Evolutionary conservation across 1,140 invertebrate genomes (phyloP), one percentile per base, ranked within the genome.

Genomic region (Apolygus lucorum): DNA sequence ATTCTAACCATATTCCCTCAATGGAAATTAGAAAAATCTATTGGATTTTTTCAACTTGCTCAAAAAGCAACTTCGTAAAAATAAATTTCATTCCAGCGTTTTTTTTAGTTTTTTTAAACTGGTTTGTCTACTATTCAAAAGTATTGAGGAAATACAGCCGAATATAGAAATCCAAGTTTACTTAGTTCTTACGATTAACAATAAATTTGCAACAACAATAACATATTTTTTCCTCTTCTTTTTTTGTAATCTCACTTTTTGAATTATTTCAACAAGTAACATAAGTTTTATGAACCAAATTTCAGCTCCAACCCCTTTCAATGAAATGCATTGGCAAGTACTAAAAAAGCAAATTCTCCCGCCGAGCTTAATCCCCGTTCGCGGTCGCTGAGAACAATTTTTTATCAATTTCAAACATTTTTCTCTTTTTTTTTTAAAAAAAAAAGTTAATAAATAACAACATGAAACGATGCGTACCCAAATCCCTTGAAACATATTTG

Each of bases 191-290:
- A 70, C 67, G 69, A 67, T 70, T 69, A 70, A 70, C 64, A 70
- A 70, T 70, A 70, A 70, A 70, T 65, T 70, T 70, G 69, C 69
- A 70, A 70, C 69, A 70, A 70, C 69, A 70, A 70, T 70, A 70
- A 70, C 69, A 67, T 70, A 70, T 70, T 64, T 52, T 34, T 70
- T 34, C 34, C 28, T 66, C 63, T 66, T 67, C 34, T 66, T 66
- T 11, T 17, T 25, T 25, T 21, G 17, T 52, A 28, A 27, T 67
- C 29, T 69, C 29, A 28, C 59, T 62, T 29, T 66, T 54, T 49
- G n/a, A 34, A 21, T n/a, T 54, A 64, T 29, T 59, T 59, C 54
- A 67, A 67, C 49, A 67, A 59, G 27, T 65, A 70, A 70, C 68
- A 59, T 25, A 67, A 27, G 42, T 63, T 52, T 64, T 52, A 65